Percentiles rank a stretch among this genome's conserved stretches.
Conservation (phyloP, 2,797 vertebrate species). For the Thunnus albacares region DNA sequence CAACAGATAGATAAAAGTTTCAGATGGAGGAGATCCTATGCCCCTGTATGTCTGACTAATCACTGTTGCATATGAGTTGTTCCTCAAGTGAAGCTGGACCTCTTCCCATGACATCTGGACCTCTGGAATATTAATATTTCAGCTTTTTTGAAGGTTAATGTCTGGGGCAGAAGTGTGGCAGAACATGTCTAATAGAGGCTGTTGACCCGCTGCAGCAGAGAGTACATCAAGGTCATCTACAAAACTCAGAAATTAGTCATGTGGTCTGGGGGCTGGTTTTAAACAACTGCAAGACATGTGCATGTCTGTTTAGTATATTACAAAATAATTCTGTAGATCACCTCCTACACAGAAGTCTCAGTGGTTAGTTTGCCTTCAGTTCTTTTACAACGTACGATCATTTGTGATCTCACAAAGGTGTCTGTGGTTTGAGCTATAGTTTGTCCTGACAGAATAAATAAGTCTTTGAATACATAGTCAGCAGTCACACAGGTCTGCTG, state of each 20-base stretch:
- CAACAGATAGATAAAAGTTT: constrained; percentile 28
- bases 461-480: background rate
- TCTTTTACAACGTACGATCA: background rate
- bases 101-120: constrained; percentile 24
- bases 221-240: constrained; percentile 5
- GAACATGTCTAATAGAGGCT: constrained; percentile 15
- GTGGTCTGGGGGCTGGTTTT: background rate
- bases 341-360: background rate
- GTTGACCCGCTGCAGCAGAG: background rate
- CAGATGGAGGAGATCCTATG: background rate
- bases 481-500: background rate
- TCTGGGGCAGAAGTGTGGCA: background rate
- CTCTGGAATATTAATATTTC: constrained; percentile 48
- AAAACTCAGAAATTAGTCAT: constrained; percentile 1
- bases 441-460: background rate
- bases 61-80: constrained; percentile 14
- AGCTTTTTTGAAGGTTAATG: constrained; percentile 1
- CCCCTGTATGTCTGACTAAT: background rate
- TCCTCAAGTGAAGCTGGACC: constrained; percentile 9
- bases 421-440: background rate
- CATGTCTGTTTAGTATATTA: background rate
- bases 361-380: background rate
- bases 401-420: background rate
- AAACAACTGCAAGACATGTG: background rate
- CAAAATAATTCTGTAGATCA: background rate